Percentiles rank a stretch among this genome's conserved stretches.
Evolutionary conservation across 2,888 invertebrate species (phyloP).

Genomic region (Agelastica alni): DNA sequence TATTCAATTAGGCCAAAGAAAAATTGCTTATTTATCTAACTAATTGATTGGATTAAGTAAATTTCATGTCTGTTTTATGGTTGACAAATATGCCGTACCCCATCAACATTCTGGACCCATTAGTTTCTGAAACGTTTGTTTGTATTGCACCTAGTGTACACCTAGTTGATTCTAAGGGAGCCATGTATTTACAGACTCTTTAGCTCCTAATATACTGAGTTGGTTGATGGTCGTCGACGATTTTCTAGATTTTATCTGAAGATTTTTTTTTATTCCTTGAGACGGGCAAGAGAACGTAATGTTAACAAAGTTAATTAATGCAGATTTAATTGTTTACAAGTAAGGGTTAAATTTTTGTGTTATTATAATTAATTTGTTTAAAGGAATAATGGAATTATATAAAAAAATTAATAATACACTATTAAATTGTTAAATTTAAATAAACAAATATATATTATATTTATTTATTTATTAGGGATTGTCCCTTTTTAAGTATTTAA

Average conservation of each 20-base stretch:
- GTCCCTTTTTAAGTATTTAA: too few species aligned
- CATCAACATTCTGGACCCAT: too few species aligned
- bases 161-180: constrained; percentile 22
- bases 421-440: too few species aligned
- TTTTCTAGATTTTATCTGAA: constrained; percentile 34
- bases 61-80: neutral
- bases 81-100: too few species aligned
- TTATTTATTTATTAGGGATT: too few species aligned
- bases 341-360: neutral
- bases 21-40: too few species aligned
- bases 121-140: constrained; percentile 43
- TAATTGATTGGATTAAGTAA: too few species aligned
- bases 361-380: neutral
- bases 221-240: constrained; percentile 7
- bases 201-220: constrained; percentile 26
- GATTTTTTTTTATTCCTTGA: constrained; percentile 20
- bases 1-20: too few species aligned
- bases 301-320: too few species aligned
- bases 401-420: neutral
- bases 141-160: constrained; percentile 39
- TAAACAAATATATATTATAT: too few species aligned
- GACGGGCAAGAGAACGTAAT: too few species aligned
- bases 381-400: neutral
- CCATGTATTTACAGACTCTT: constrained; percentile 34
- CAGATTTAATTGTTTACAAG: neutral